These are phyloP conservation scores for Oncorhynchus keta DNA, from an alignment of 2,113 vertebrate species.

Conservation along the genomic window DNA sequence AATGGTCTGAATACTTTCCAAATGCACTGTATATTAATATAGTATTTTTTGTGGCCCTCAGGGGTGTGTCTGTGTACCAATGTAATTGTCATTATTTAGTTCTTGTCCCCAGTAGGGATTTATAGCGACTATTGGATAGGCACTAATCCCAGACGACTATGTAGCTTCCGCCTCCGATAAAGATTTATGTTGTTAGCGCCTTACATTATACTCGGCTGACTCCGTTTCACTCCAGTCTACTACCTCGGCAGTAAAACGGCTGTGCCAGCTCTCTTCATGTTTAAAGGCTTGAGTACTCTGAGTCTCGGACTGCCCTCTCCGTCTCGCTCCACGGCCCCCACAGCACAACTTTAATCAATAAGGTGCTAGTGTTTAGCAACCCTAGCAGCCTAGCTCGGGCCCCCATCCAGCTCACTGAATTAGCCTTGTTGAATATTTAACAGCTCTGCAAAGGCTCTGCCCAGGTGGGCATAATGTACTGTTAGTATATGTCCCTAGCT, in stretches of 20 bases:
- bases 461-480: background rate
- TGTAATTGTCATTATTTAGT: constrained; percentile 8
- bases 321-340: background rate
- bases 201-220: constrained; percentile 35
- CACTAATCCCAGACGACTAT: constrained; percentile 48
- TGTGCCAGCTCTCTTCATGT: constrained; percentile 9
- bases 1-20: too few relatives aligned
- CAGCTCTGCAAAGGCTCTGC: background rate
- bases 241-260: constrained; percentile 16
- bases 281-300: background rate
- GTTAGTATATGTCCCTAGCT: constrained; percentile 29
- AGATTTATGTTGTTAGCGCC: constrained; percentile 33
- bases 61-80: background rate
- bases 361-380: background rate
- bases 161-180: constrained; percentile 31
- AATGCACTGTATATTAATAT: background rate
- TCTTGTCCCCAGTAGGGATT: constrained; percentile 41
- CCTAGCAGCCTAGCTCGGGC: background rate
- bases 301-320: background rate
- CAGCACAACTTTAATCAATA: background rate
- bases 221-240: constrained; percentile 28
- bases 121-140: constrained; percentile 44
- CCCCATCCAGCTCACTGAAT: background rate
- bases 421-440: constrained; percentile 3
- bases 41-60: background rate